These are phyloP conservation scores for Acronicta leporina DNA, from an alignment of 2,888 invertebrate genomes.

Conservation along the genomic window DNA sequence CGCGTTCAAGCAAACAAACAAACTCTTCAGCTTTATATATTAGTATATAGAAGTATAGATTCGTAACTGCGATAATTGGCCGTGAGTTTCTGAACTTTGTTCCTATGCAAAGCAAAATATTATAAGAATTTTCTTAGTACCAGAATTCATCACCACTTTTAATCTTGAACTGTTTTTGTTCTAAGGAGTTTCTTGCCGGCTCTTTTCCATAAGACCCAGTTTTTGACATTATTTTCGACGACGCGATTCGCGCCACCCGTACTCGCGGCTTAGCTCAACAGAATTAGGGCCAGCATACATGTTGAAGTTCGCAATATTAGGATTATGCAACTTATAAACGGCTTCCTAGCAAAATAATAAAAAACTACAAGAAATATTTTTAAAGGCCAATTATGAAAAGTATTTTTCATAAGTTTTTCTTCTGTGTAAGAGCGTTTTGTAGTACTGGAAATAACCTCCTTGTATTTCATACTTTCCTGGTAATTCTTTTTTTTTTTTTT, in stretches of 20 bases:
- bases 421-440: conserved; percentile 11
- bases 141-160: too few relatives aligned
- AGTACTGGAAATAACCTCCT: background rate
- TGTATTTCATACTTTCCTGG: conserved; percentile 18
- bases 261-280: conserved; percentile 8
- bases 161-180: too few relatives aligned
- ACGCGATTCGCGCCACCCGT: conserved; percentile 6
- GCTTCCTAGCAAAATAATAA: conserved; percentile 13
- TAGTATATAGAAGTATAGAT: too few relatives aligned
- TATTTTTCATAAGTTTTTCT: conserved; percentile 33
- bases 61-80: too few relatives aligned
- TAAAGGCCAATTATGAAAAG: conserved; percentile 17
- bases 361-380: conserved; percentile 23
- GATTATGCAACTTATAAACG: conserved; percentile 50
- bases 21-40: too few relatives aligned
- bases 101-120: too few relatives aligned
- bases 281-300: conserved; percentile 21
- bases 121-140: too few relatives aligned
- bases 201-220: too few relatives aligned
- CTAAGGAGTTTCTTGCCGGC: too few relatives aligned
- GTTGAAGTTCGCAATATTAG: conserved; percentile 31
- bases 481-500: conserved; percentile 8
- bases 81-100: too few relatives aligned
- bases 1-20: too few relatives aligned
- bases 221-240: too few relatives aligned